Evolutionary conservation across 2,113 vertebrate genomes (phyloP).

Genomic region (Solea senegalensis): DNA sequence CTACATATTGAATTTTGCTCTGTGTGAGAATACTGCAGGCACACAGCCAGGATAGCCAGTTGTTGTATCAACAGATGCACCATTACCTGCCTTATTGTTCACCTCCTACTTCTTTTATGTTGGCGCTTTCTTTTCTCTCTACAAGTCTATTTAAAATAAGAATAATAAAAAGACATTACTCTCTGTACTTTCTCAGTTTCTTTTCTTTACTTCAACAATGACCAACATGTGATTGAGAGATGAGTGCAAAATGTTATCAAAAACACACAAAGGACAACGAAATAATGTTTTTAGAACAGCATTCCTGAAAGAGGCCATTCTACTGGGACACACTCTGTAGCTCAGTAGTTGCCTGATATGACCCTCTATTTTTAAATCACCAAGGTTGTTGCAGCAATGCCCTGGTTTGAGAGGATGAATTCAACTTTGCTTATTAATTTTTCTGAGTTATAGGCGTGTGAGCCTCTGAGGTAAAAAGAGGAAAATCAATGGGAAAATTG

Average conservation of each 20-base stretch:
- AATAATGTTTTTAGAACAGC: background rate
- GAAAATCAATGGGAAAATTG: no score
- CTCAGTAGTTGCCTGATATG: no score
- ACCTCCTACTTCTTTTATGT: slow-evolving; percentile 4
- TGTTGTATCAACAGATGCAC: slow-evolving; percentile 42
- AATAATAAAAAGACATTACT: background rate
- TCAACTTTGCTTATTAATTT: no score
- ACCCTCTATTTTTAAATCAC: no score
- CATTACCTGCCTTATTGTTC: slow-evolving; percentile 31
- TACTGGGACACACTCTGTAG: background rate
- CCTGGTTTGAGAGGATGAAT: no score
- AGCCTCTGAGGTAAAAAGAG: no score
- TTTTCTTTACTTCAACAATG: background rate
- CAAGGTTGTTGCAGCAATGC: no score
- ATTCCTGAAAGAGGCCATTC: slow-evolving; percentile 3
- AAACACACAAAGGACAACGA: background rate
- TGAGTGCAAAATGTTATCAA: background rate
- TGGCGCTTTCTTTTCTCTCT: background rate
- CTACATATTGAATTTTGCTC: slow-evolving; percentile 50
- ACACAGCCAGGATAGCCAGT: slow-evolving; percentile 27
- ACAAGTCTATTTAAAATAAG: background rate
- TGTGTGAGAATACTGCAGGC: slow-evolving; percentile 34
- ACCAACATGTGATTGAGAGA: background rate
- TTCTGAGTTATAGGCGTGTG: no score
- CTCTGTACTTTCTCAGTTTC: slow-evolving; percentile 5